phyloP scores from a whole-genome alignment of 2,797 vertebrate genomes.

The Holocentrus rufus region DNA sequence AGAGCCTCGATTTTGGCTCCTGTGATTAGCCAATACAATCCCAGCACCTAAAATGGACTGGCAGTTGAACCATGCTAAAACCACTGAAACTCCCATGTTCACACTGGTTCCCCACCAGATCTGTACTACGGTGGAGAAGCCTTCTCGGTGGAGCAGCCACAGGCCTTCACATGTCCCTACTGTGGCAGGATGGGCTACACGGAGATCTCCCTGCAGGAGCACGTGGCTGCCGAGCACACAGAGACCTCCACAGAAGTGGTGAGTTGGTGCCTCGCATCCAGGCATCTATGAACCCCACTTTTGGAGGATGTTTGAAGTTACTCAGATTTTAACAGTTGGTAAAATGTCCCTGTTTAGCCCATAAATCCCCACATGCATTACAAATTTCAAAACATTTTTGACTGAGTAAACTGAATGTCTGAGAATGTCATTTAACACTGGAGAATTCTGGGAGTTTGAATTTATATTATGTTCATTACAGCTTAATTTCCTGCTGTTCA shows the following conservation, averaged over 20 bases:
- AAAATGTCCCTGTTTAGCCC: not conserved
- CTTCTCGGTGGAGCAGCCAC: constrained; percentile 98
- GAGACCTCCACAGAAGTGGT: constrained; percentile 99
- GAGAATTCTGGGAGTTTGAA: not conserved
- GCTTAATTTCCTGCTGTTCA: not conserved
- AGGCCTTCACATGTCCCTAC: constrained; percentile 99
- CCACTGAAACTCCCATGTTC: constrained; percentile 6
- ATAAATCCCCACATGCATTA: not conserved
- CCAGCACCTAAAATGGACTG: not conserved
- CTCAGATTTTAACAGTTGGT: constrained; percentile 10
- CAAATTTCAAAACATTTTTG: not conserved
- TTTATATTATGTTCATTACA: not conserved
- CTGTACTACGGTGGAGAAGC: constrained; percentile 99
- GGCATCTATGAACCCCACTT: not conserved
- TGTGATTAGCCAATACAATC: not conserved
- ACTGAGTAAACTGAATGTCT: not conserved
- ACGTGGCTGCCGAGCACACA: constrained; percentile 97
- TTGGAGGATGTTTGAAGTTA: constrained; percentile 27
- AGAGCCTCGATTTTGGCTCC: not conserved
- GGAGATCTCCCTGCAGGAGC: constrained; percentile 98
- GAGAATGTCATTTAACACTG: not conserved
- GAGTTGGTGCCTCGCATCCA: constrained; percentile 61
- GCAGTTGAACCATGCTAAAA: not conserved
- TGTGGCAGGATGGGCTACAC: constrained; percentile 99
- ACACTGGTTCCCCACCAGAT: constrained; percentile 81